A percentile compares a stretch with the other conserved stretches of the same genome.
Evolutionary conservation across 2,113 vertebrate species (phyloP).

Genomic region (Pygoscelis adeliae): DNA sequence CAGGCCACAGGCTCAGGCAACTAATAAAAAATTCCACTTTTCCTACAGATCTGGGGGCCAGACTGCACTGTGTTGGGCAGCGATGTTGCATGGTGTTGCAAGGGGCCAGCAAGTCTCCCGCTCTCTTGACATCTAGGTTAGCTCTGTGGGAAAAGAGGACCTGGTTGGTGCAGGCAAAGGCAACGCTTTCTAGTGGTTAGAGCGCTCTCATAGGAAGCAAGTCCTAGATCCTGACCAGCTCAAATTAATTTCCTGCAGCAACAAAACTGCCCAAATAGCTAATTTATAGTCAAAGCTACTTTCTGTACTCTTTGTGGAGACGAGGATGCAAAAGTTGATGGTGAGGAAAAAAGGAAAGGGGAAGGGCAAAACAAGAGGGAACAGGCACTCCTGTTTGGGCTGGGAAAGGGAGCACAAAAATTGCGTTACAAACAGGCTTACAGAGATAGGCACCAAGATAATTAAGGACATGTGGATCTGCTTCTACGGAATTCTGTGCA

Average conservation of each 20-base stretch:
- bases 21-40: background rate
- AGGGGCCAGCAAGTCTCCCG: background rate
- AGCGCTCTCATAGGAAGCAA: rapidly evolving
- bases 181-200: background rate
- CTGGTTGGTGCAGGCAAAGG: background rate
- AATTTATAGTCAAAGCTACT: background rate
- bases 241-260: background rate
- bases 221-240: background rate
- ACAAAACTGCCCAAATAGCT: background rate
- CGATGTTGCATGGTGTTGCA: rapidly evolving
- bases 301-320: background rate
- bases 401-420: background rate
- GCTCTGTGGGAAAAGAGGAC: background rate
- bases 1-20: background rate
- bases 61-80: background rate
- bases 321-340: background rate
- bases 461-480: background rate
- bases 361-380: background rate
- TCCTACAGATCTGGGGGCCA: background rate
- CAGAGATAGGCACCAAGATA: rapidly evolving
- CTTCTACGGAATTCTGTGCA: background rate
- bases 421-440: background rate
- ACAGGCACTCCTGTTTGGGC: background rate
- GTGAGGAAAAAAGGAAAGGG: background rate
- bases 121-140: background rate